These are phyloP conservation scores for Chloropsis hardwickii DNA, from an alignment of 2,113 vertebrate genomes.

Conservation along the genomic window DNA sequence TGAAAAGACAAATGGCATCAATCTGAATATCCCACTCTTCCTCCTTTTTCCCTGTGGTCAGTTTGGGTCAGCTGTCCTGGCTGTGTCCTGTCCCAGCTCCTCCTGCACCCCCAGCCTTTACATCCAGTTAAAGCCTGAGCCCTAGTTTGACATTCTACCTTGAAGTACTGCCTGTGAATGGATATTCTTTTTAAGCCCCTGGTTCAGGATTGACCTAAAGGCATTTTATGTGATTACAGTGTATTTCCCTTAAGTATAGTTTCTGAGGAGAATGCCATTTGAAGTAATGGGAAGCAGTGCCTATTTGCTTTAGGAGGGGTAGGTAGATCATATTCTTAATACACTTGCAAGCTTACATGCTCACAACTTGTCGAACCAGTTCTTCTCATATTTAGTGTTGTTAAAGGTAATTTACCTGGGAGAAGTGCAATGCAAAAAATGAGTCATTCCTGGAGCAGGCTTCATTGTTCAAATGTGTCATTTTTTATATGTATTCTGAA, in stretches of 20 bases:
- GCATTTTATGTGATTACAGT: neutral
- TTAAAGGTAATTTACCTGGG: slow-evolving; percentile 24
- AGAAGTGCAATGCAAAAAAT: neutral
- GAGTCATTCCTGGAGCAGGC: neutral
- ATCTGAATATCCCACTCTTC: neutral
- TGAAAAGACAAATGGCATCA: neutral
- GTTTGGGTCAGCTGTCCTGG: neutral
- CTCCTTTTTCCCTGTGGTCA: neutral
- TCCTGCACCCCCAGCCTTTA: neutral
- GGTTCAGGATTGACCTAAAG: neutral
- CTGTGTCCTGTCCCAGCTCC: neutral
- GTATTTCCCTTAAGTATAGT: neutral
- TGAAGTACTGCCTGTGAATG: neutral
- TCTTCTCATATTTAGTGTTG: neutral
- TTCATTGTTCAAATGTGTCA: neutral
- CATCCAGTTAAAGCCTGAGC: neutral
- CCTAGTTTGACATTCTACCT: neutral
- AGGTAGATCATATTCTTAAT: neutral
- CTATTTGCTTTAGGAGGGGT: neutral
- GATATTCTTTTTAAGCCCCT: neutral
- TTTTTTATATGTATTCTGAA: neutral
- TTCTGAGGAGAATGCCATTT: neutral
- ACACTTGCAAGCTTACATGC: neutral
- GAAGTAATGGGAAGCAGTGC: neutral
- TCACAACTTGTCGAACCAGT: neutral